These are phyloP conservation scores for Entelurus aequoreus DNA, from an alignment of 2,113 vertebrate species.

Conservation along the genomic window DNA sequence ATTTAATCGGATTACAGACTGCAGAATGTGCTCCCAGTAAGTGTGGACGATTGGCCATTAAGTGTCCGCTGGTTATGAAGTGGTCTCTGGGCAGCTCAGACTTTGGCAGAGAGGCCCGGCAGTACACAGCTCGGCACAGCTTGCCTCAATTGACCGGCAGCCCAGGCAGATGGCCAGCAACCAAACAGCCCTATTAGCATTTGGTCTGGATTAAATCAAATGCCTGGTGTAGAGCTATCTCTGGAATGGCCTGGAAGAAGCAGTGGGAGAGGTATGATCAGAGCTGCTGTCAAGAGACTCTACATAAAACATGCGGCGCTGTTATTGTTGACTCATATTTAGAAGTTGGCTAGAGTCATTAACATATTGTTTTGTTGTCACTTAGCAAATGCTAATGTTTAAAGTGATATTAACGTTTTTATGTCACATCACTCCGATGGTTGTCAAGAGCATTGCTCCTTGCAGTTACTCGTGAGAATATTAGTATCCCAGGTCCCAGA, in stretches of 20 bases:
- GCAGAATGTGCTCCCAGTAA: conserved; percentile 35
- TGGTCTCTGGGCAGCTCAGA: conserved; percentile 60
- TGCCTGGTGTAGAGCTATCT: conserved; percentile 41
- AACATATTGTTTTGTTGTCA: too few relatives aligned
- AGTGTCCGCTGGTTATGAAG: conserved; percentile 60
- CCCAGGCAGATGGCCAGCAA: conserved; percentile 72
- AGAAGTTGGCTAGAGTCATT: conserved; percentile 9
- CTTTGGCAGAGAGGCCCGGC: conserved; percentile 47
- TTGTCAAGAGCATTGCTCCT: too few relatives aligned
- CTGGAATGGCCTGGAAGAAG: conserved; percentile 36
- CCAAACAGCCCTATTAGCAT: conserved; percentile 74
- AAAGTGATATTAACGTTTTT: too few relatives aligned
- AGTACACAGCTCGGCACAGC: conserved; percentile 51
- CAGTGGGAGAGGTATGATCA: conserved; percentile 23
- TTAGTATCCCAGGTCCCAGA: too few relatives aligned
- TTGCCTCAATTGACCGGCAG: conserved; percentile 60
- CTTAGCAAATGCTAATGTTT: too few relatives aligned
- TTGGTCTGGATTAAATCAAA: conserved; percentile 75
- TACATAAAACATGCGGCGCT: conserved; percentile 5
- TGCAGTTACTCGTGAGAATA: too few relatives aligned
- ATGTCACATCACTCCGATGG: too few relatives aligned
- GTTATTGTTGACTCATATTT: conserved; percentile 11
- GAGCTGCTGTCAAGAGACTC: conserved; percentile 22
- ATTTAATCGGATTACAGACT: conserved; percentile 33
- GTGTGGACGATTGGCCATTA: conserved; percentile 58